Conservation (phyloP, 2,113 vertebrate genomes). For the Cnemophilus loriae region DNA sequence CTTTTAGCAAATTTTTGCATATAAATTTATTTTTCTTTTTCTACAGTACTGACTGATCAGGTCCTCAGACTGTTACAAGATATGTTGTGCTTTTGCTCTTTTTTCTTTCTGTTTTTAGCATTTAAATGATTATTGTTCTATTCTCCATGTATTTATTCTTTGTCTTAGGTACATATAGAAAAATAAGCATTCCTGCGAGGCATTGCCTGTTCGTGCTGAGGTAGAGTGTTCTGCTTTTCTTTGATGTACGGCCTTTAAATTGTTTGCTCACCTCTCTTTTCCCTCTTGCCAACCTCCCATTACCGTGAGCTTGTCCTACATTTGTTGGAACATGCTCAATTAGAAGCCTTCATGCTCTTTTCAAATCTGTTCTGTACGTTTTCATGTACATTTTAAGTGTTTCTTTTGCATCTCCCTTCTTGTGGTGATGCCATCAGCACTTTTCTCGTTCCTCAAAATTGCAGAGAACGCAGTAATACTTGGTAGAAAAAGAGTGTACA, state of each 20-base stretch:
- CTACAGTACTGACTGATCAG: neutral
- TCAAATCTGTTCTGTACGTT: neutral
- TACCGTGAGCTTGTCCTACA: neutral
- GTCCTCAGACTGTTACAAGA: neutral
- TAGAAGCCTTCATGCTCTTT: neutral
- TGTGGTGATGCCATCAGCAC: neutral
- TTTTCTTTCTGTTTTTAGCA: neutral
- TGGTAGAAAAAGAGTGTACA: neutral
- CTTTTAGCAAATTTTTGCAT: neutral
- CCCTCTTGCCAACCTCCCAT: neutral
- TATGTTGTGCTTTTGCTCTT: neutral
- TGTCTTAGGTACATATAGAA: neutral
- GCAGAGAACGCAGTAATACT: neutral
- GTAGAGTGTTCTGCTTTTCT: neutral
- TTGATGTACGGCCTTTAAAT: slow-evolving; percentile 27
- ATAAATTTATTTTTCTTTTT: neutral
- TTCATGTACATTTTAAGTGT: neutral
- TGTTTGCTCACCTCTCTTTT: slow-evolving; percentile 31
- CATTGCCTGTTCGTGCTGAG: neutral
- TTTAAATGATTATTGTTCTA: neutral
- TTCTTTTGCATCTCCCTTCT: neutral
- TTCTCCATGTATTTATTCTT: neutral
- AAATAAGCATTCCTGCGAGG: slow-evolving; percentile 3
- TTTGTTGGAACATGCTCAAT: neutral
- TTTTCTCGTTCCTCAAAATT: neutral